Percentiles rank a stretch among this genome's conserved stretches.
phyloP scores from a whole-genome alignment of 2,113 vertebrate genomes.

The Sorex fumeus region DNA sequence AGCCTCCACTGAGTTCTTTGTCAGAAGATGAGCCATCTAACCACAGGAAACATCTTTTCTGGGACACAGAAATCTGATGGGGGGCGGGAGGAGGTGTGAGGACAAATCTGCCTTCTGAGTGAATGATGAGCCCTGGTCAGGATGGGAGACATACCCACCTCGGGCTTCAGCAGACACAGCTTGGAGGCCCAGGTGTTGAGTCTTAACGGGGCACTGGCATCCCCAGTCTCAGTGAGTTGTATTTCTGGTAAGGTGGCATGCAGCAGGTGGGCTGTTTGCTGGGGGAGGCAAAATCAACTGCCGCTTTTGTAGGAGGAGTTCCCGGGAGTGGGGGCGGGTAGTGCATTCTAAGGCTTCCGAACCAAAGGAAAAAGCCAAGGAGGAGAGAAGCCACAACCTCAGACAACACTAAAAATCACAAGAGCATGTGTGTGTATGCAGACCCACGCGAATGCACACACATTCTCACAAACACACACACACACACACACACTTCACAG shows the following conservation, averaged over 20 bases:
- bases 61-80: constrained; percentile 75
- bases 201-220: neutral
- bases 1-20: constrained; percentile 25
- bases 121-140: neutral
- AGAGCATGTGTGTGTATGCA: too few relatives aligned
- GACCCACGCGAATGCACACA: neutral
- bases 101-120: neutral
- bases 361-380: neutral
- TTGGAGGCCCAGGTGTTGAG: neutral
- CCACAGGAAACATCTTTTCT: constrained; percentile 62
- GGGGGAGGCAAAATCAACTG: too few relatives aligned
- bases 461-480: neutral
- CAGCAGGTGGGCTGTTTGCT: neutral
- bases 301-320: neutral
- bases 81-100: neutral
- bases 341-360: neutral
- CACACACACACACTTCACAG: neutral
- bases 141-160: neutral
- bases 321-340: too few relatives aligned
- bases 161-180: neutral
- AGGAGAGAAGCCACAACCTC: too few relatives aligned
- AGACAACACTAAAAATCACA: too few relatives aligned
- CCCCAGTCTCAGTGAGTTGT: neutral
- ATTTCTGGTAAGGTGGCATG: neutral
- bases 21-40: constrained; percentile 47